Evolutionary conservation across 2,113 vertebrate genomes (phyloP), one percentile per base, ranked within the genome.

Genomic region (Saccopteryx bilineata): DNA sequence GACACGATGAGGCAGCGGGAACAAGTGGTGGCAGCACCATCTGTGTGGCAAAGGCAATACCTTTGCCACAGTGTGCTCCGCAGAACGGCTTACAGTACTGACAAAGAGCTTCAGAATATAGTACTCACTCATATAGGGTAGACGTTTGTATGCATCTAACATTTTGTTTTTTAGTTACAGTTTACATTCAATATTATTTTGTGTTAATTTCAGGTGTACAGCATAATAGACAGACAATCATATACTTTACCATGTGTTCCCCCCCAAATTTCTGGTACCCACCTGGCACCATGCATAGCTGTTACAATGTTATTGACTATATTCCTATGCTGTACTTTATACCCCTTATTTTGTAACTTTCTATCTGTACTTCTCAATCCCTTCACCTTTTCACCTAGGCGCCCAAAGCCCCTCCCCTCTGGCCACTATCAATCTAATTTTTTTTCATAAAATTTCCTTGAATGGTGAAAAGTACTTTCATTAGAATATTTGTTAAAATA

Each of bases 401-500:
- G 28, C 10, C 28, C 26, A n/a, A n/a, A 10, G 28, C 5, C 50
- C 52, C 2, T n/a, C 5, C 50, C 74, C 74, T 54, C 74, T 56
- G 75, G 28, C 50, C 54, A n/a, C 75, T 5, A 21, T n/a, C 52
- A 71, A 5, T 71, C 52, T 78, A 28, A 54, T 56, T 31, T 56
- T 83, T 76, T 82, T 48, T 66, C 84, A 7, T 54, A 82, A 87
- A 90, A 87, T 87, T 10, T n/a, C 74, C 50, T 87, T 81, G 10
- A 69, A 78, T 23, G 10, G 10, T 94, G 10, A 81, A 31, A 92
- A 90, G 58, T 79, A 33, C 23, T 66, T 65, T 75, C 76, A 84
- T 39, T 65, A 80, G 10, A 48, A 78, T 79, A 87, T 21, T 95
- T 19, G 78, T 63, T 88, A 71, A 94, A 94, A 76, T 46, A 92